phyloP scores from a whole-genome alignment of 2,113 vertebrate genomes.

The Otus sunia region DNA sequence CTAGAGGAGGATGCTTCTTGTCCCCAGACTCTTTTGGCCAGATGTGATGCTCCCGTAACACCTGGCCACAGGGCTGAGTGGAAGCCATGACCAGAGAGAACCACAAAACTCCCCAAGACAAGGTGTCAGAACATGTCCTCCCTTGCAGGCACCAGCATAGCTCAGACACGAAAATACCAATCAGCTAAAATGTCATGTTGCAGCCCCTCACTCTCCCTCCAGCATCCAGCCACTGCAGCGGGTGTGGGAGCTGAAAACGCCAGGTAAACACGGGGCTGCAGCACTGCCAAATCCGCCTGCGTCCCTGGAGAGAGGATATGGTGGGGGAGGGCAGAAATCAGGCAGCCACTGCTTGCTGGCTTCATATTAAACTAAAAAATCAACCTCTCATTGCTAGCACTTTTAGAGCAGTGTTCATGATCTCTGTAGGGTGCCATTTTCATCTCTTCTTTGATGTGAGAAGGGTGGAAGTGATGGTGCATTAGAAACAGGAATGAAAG shows the following conservation, averaged over 20 bases:
- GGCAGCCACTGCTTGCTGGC: neutral
- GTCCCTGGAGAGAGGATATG: neutral
- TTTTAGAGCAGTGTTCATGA: neutral
- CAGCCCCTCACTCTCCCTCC: fast-evolving
- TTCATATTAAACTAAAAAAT: conserved; percentile 3
- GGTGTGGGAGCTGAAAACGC: fast-evolving
- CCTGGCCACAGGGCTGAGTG: neutral
- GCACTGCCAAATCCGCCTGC: neutral
- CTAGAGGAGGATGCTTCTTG: neutral
- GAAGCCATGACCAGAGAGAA: neutral
- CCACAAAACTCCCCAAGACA: fast-evolving
- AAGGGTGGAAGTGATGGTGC: conserved; percentile 11
- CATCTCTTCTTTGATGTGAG: conserved; percentile 22
- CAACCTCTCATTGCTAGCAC: neutral
- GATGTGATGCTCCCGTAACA: neutral
- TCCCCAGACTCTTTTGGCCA: neutral
- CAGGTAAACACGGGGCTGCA: neutral
- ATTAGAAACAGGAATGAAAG: conserved; percentile 33
- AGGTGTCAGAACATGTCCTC: neutral
- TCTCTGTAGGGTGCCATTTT: conserved; percentile 23
- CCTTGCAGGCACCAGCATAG: neutral
- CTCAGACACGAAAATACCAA: neutral
- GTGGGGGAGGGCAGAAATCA: conserved; percentile 7
- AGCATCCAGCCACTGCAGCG: fast-evolving
- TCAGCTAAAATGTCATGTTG: fast-evolving